Evolutionary conservation across 2,797 vertebrate genomes (phyloP), one percentile per base, ranked within the genome.

Genomic region (Macropodus opercularis): DNA sequence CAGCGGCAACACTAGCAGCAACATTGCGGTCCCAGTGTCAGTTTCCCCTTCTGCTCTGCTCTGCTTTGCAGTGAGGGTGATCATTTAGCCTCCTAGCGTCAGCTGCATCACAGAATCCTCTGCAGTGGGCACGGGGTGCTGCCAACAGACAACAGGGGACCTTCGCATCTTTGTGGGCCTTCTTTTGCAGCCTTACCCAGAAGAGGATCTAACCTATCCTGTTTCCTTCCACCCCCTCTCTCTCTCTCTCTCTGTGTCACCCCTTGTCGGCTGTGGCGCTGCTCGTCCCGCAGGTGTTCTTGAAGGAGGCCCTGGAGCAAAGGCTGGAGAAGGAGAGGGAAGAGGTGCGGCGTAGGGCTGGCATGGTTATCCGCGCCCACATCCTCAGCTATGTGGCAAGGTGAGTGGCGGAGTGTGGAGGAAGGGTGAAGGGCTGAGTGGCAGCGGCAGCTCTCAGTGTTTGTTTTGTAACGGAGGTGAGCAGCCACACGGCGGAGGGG

Each of bases 381-480:
- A 92, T 96, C 92, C 95, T 95, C 90, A 94, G 95, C 91, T 96
- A 95, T 93, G 94, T 95, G 91, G 93, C 95, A 93, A 96, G 96
- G 96, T 97, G 89, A 93, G 94, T 77, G 79, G 63, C 48, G 39
- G 36, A 17, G 57, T 9, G 44, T 11, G 69, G 39, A 43, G 67
- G 65, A 18, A 60, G 59, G 57, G 53, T 14, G 29, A 53, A 8
- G 48, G 27, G 15, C 21, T 72, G 86, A 88, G 77, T 76, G 82
- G 77, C 85, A 84, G 82, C 59, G 74, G 79, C 87, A 84, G 87
- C 84, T 90, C 84, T 75, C 63, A 46, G 64, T 84, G 82, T 84
- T 89, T 88, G 75, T 83, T 87, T 84, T 79, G 79, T 72, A 47
- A 79, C 31, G 31, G 75, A 68, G 62, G 75, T 83, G 55, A 54